Base-by-base conservation (phyloP, 2,797 vertebrate genomes). In the Diglossa cyanea region DNA sequence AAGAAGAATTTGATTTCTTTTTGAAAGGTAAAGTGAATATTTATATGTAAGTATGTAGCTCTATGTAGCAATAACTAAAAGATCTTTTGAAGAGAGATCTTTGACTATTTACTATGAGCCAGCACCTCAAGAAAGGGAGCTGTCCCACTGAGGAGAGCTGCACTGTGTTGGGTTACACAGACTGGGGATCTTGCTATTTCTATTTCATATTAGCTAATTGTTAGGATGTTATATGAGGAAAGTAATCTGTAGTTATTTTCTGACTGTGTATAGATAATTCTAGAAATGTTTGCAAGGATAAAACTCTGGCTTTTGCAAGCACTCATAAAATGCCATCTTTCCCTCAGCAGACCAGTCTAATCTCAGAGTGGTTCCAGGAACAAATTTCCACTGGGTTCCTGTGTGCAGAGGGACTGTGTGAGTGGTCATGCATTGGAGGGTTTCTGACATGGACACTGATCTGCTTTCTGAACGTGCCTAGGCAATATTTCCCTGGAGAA, bases 401-500 rank as follows among this genome's bases (percentile, higher is more conserved):
- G 17, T 51, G 53, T 80, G 73, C 54, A 45, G 44, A 40, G 85
- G 79, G 73, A 9, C 70, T 86, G 45, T 19, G 1, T 80, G 73
- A 78, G 87, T 80, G 90, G 71, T 45, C 68, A 25, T 66, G 45
- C 39, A 15, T 0, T 55, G 75, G 31, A 37, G 55, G 26, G 31
- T 60, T 75, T 48, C 51, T 88, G 94, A 23, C 81, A 39, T 5
- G 31, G 54, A 31, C n/a, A 9, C 10, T 81, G 39, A 51, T 39
- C 31, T 65, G 17, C 17, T 72, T 74, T 81, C 82, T 88, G 62
- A 6, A 18, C 62, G 47, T 81, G 25, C 57, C 47, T 70, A 99
- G 99, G 99, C 84, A 99, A 99, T 97, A 97, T 99, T 37, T 99
- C 99, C 58, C 96, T 99, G 98, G 99, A 99, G 98, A 99, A 99